Percentiles rank a stretch among this genome's conserved stretches.
These are phyloP conservation scores for Ormyrus thymus DNA, from an alignment of 2,888 invertebrate genomes.

Conservation along the genomic window DNA sequence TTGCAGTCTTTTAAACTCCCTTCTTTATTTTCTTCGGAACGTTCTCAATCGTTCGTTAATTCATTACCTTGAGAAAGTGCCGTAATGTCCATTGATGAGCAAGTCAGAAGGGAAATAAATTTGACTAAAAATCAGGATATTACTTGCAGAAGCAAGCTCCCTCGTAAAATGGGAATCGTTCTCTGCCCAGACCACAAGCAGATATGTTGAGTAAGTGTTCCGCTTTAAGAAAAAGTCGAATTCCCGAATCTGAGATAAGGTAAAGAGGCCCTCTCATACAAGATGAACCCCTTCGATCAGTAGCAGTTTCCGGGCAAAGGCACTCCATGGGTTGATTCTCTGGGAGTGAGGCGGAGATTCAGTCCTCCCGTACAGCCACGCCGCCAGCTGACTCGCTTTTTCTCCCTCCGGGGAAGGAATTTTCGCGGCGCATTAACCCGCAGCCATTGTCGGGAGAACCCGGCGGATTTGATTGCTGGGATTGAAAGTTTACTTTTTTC, in stretches of 20 bases:
- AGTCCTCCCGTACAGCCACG: neutral
- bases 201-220: too few relatives aligned
- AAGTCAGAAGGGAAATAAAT: too few relatives aligned
- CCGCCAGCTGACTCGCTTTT: neutral
- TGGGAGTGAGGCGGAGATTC: neutral
- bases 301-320: neutral
- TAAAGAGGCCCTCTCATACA: neutral
- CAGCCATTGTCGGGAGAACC: neutral
- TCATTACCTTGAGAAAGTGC: too few relatives aligned
- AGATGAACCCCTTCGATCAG: conserved; percentile 27
- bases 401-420: neutral
- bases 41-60: too few relatives aligned
- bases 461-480: conserved; percentile 21
- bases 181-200: too few relatives aligned
- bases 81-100: too few relatives aligned
- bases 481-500: conserved; percentile 17
- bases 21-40: too few relatives aligned
- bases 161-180: too few relatives aligned
- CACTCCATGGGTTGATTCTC: neutral
- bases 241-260: neutral
- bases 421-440: conserved; percentile 38
- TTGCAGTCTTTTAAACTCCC: too few relatives aligned
- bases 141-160: too few relatives aligned
- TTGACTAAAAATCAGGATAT: too few relatives aligned
- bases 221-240: conserved; percentile 2